Percentiles rank a stretch among this genome's conserved stretches.
phyloP scores from a whole-genome alignment of 2,113 vertebrate genomes.

The Eubucco bourcierii region DNA sequence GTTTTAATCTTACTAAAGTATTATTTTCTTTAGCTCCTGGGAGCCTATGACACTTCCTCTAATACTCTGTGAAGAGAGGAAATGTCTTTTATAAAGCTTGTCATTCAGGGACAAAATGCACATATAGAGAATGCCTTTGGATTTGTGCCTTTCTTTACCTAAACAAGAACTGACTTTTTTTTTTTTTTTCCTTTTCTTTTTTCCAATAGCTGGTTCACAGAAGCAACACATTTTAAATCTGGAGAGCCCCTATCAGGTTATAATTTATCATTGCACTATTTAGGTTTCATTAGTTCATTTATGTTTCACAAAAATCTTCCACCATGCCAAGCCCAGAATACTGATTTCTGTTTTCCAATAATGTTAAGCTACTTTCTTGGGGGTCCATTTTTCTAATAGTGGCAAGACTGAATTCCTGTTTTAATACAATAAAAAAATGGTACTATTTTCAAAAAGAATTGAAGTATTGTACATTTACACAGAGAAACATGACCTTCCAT shows the following conservation, averaged over 20 bases:
- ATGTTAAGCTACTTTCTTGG: not conserved
- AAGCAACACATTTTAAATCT: not conserved
- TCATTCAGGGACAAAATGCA: not conserved
- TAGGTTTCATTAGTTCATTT: not conserved
- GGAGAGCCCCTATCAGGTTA: not conserved
- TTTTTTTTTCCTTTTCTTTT: not conserved
- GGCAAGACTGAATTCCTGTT: not conserved
- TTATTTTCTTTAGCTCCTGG: not conserved
- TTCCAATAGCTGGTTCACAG: not conserved
- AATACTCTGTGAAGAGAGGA: not conserved
- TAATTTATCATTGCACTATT: not conserved
- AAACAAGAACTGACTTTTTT: not conserved
- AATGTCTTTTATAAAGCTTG: not conserved
- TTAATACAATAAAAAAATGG: not conserved
- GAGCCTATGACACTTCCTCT: not conserved
- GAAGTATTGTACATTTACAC: not conserved
- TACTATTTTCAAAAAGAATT: not conserved
- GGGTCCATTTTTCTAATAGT: not conserved
- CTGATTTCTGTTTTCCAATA: not conserved
- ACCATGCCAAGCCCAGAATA: not conserved
- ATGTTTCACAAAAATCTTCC: not conserved
- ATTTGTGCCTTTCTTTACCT: not conserved
- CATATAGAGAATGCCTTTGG: not conserved
- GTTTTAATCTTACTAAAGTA: not conserved
- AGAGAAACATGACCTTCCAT: not conserved